Conservation (phyloP, 1,140 invertebrate genomes). For the Papilio polyxenes region DNA sequence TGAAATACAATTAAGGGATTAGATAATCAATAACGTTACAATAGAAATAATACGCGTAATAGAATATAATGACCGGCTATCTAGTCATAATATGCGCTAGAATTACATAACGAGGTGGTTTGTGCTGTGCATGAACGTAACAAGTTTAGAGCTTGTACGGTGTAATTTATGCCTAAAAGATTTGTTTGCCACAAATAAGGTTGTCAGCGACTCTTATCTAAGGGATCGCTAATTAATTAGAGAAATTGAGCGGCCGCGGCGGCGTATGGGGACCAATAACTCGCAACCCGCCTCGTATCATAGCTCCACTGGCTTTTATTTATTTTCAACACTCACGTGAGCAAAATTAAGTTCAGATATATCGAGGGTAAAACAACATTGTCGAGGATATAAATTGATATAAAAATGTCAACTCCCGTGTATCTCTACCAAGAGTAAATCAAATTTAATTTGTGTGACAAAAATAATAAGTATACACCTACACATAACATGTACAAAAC, state of each 20-base stretch:
- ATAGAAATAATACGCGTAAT: constrained; percentile 17
- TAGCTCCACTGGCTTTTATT: constrained; percentile 75
- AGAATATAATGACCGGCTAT: constrained; percentile 32
- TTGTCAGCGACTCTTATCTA: constrained; percentile 79
- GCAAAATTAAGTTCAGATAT: constrained; percentile 77
- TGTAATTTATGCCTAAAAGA: constrained; percentile 79
- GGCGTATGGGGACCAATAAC: constrained; percentile 76
- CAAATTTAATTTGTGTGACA: background rate
- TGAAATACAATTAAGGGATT: constrained; percentile 35
- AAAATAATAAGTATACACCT: background rate
- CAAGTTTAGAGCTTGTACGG: constrained; percentile 75
- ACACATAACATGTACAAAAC: no score
- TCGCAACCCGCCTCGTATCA: constrained; percentile 78
- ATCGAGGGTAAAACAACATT: constrained; percentile 41
- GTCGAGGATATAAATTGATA: constrained; percentile 1
- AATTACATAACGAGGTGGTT: constrained; percentile 56
- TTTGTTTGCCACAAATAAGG: constrained; percentile 80
- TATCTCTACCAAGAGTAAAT: background rate
- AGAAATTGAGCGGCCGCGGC: constrained; percentile 77
- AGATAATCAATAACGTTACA: constrained; percentile 30
- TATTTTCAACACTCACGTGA: constrained; percentile 79
- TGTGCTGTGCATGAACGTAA: constrained; percentile 72
- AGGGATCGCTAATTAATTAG: constrained; percentile 80
- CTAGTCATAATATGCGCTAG: constrained; percentile 1
- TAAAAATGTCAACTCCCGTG: background rate